Evolutionary conservation across 2,797 vertebrate genomes (phyloP).

Genomic region (Limnodromus scolopaceus): DNA sequence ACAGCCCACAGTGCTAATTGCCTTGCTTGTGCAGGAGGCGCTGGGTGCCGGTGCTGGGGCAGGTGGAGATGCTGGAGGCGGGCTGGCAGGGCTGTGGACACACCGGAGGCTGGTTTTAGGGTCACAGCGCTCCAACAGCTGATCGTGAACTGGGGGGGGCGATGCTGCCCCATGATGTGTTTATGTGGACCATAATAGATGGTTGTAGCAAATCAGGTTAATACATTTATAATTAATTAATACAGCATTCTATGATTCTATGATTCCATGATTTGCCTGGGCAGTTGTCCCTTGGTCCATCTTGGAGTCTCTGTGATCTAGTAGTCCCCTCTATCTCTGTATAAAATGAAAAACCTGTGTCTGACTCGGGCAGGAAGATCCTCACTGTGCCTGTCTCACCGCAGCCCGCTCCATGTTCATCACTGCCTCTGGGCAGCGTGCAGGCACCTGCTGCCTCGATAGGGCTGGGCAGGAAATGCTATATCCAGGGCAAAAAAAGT

Average conservation of each 20-base stretch:
- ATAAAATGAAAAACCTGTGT: not conserved
- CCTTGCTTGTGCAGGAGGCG: accelerated
- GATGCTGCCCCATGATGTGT: not conserved
- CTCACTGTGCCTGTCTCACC: not conserved
- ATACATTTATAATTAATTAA: not conserved
- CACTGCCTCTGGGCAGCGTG: not conserved
- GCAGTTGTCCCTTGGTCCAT: not conserved
- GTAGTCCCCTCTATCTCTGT: not conserved
- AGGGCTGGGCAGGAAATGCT: not conserved
- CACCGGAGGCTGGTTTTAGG: not conserved
- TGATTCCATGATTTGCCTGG: not conserved
- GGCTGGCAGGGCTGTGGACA: not conserved
- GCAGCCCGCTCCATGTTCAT: accelerated
- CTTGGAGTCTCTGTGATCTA: accelerated
- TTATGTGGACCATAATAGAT: not conserved
- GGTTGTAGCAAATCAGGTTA: not conserved
- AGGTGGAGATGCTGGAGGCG: not conserved
- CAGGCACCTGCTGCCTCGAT: not conserved
- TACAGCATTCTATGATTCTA: too few species aligned
- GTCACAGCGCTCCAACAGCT: not conserved
- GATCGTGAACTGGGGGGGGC: not conserved
- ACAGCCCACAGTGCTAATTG: not conserved
- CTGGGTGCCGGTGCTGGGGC: not conserved
- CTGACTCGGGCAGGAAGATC: not conserved
- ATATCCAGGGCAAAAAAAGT: not conserved